These are phyloP conservation scores for Eubasilissa splendida DNA, from an alignment of 2,888 invertebrate species.

Conservation along the genomic window DNA sequence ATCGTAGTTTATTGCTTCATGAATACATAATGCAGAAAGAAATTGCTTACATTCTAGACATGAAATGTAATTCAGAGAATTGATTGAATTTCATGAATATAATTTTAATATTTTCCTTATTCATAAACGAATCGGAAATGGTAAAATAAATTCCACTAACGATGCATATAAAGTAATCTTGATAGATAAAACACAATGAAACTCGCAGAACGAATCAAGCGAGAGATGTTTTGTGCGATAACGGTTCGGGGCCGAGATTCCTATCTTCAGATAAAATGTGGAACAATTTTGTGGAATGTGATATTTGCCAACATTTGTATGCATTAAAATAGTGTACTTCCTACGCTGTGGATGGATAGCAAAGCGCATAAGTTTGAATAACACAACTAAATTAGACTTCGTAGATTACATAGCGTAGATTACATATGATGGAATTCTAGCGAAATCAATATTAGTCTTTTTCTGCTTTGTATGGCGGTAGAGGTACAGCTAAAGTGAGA, in stretches of 20 bases:
- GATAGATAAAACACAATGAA: not conserved
- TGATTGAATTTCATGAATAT: too few relatives aligned
- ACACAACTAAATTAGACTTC: too few relatives aligned
- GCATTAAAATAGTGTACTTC: not conserved
- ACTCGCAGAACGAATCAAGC: not conserved
- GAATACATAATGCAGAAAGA: too few relatives aligned
- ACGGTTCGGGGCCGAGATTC: not conserved
- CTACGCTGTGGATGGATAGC: not conserved
- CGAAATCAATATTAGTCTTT: too few relatives aligned
- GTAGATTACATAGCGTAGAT: too few relatives aligned
- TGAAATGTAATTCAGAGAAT: too few relatives aligned
- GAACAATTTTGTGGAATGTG: constrained; percentile 13
- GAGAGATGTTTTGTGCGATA: constrained; percentile 2
- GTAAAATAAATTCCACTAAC: not conserved
- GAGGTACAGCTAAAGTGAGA: too few relatives aligned
- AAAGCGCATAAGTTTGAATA: not conserved
- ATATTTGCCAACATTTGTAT: constrained; percentile 6
- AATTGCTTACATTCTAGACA: too few relatives aligned
- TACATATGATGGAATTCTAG: too few relatives aligned
- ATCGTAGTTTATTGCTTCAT: too few relatives aligned
- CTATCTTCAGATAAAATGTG: constrained; percentile 8
- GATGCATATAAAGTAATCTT: not conserved
- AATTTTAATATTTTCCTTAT: too few relatives aligned
- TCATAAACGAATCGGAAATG: not conserved
- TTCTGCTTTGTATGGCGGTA: too few relatives aligned